Evolutionary conservation across 2,888 invertebrate genomes (phyloP), one percentile per base, ranked within the genome.

Genomic region (Fragum sueziense): DNA sequence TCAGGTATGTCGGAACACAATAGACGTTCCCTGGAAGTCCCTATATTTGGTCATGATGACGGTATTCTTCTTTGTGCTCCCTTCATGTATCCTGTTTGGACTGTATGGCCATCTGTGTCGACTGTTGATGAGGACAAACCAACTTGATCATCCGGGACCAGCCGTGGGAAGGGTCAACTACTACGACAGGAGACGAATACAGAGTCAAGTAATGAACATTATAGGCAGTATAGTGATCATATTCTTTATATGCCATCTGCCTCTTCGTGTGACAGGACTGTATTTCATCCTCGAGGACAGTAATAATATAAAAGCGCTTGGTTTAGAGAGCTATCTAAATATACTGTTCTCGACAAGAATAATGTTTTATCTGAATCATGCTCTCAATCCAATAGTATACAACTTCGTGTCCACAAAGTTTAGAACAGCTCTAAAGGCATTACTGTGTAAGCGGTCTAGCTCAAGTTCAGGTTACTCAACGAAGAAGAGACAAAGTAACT

Each of bases 281-380:
- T 89, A 87, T 87, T 61, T 89, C 3, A 82, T 84, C 20, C 86
- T 83, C 68, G 85, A 86, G 17, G 68, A 75, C 27, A 68, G 33
- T 11, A 7, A 47, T 2, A 80, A 73, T 0, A 76, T 89, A 4
- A 51, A 68, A 6, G 34, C 68, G 2, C 68, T 88, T 0, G 86
- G 86, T 6, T 72, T 89, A 9, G 87, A 87, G 34, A 77, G 79
- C 1, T 87, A 85, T 72, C 79, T 86, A 6, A 80, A 77, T 27
- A 62, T 89, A 9, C 67, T 87, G 0, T 86, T 80, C 22, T 86
- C 86, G 29, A 74, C 86, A 1, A 70, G 89, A 29, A 79, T 88
- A 0, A 74, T 86, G 74, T 79, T 89, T 33, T 88, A 95, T 70
- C 68, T 86, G 11, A 88, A 88, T 74, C 86, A 87, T 70, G 86